Base-by-base conservation (phyloP, 2,888 invertebrate genomes). In the Limnephilus rhombicus region DNA sequence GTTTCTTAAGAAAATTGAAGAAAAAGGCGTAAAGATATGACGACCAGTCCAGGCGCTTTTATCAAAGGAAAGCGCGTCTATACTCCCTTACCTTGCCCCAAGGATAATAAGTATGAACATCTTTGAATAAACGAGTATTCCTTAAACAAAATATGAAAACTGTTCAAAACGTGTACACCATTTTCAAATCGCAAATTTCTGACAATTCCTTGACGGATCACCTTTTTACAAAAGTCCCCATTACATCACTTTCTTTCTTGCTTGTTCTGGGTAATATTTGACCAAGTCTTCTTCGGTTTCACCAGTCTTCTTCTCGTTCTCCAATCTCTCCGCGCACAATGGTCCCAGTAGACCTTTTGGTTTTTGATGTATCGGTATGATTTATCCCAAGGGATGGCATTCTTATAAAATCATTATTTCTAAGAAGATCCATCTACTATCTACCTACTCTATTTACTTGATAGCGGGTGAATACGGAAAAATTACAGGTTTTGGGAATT, bases 231-330 rank as follows among this genome's bases (percentile, higher is more conserved):
- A 24, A 83, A n/a, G 83, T 13, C 37, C 37, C 37, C 7, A 37
- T 86, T 45, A 29, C 86, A 45, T 86, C 86, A 86, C 45, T 45
- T 86, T 86, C 86, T 49, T 29, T 49, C 7, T 24, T 4, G 41
- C 13, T 45, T 45, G 86, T 29, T 29, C 86, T 15, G 88, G 34
- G 13, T 88, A 29, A n/a, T 80, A 7, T 80, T 37, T 86, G 83
- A 85, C 85, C 89, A 90, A 90, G 49, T 82, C 89, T 92, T 92
- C 92, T 93, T 92, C 89, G 93, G 91, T 93, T 93, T 93, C 92
- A 93, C 92, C 92, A 89, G 82, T 80, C 88, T n/a, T 80, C 68
- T 68, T 68, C 68, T n/a, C 68, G 68, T n/a, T n/a, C 68, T 68
- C n/a, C 9, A 24, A 80, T 90, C 91, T 89, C 68, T 41, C 41